A percentile compares a stretch with the other conserved stretches of the same genome.
phyloP scores from a whole-genome alignment of 2,797 vertebrate genomes.

The Sebastes variabilis region DNA sequence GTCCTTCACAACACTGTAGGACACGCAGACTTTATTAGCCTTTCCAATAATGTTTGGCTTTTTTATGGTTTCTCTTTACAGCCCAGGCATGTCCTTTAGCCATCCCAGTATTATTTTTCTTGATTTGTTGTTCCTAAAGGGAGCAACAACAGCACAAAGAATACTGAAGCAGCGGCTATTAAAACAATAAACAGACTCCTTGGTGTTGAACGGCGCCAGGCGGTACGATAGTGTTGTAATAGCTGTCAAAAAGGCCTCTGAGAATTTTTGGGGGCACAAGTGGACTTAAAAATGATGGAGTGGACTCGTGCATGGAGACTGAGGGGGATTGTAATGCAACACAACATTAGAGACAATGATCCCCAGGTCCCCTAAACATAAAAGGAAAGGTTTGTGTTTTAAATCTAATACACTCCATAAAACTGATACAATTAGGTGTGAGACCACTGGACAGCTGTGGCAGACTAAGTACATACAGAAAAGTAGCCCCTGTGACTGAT shows the following conservation, averaged over 20 bases:
- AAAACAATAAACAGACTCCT: conserved; percentile 59
- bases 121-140: conserved; percentile 56
- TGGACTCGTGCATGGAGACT: conserved; percentile 8
- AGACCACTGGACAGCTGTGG: neutral
- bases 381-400: neutral
- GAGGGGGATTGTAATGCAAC: conserved; percentile 9
- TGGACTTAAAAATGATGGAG: conserved; percentile 59
- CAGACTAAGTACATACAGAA: neutral
- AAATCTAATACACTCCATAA: neutral
- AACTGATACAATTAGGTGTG: neutral
- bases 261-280: conserved; percentile 30
- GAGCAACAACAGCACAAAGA: conserved; percentile 33
- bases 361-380: neutral
- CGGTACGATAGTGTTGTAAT: conserved; percentile 35
- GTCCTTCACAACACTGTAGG: conserved; percentile 27
- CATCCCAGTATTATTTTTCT: conserved; percentile 40
- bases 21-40: conserved; percentile 18
- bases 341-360: conserved; percentile 30
- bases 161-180: conserved; percentile 57
- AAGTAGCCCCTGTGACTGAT: neutral
- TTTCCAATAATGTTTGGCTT: conserved; percentile 28
- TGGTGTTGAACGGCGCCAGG: conserved; percentile 21
- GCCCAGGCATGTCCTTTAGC: conserved; percentile 37
- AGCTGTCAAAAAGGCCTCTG: conserved; percentile 59
- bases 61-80: conserved; percentile 35